These are phyloP conservation scores for Dryas iulia DNA, from an alignment of 1,140 invertebrate species.

Conservation along the genomic window DNA sequence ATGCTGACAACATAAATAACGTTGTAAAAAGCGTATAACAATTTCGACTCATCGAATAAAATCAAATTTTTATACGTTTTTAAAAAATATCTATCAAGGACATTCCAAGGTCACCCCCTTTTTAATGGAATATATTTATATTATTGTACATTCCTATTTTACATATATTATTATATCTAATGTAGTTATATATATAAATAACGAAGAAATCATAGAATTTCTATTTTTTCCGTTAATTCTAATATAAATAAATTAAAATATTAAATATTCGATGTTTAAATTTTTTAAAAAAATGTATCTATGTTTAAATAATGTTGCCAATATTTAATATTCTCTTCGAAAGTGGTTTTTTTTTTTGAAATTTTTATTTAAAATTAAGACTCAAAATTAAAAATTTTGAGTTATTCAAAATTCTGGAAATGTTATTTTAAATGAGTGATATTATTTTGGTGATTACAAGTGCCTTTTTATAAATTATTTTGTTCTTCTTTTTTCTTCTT, in stretches of 20 bases:
- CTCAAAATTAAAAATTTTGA: background rate
- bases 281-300: background rate
- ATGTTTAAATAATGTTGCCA: background rate
- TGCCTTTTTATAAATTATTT: background rate
- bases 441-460: background rate
- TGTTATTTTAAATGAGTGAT: background rate
- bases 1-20: too few relatives aligned
- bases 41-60: too few relatives aligned
- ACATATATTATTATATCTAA: background rate
- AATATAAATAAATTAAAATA: background rate
- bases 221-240: background rate
- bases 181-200: background rate
- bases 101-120: too few relatives aligned
- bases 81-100: too few relatives aligned
- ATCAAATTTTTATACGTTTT: too few relatives aligned
- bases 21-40: too few relatives aligned
- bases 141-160: background rate
- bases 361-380: background rate
- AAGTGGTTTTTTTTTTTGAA: background rate
- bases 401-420: background rate
- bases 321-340: background rate
- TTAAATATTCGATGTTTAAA: background rate
- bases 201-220: background rate
- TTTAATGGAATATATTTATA: background rate
- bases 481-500: background rate